A percentile compares a stretch with the other conserved stretches of the same genome.
phyloP scores from a whole-genome alignment of 2,113 vertebrate species.

The Siphamia tubifer region DNA sequence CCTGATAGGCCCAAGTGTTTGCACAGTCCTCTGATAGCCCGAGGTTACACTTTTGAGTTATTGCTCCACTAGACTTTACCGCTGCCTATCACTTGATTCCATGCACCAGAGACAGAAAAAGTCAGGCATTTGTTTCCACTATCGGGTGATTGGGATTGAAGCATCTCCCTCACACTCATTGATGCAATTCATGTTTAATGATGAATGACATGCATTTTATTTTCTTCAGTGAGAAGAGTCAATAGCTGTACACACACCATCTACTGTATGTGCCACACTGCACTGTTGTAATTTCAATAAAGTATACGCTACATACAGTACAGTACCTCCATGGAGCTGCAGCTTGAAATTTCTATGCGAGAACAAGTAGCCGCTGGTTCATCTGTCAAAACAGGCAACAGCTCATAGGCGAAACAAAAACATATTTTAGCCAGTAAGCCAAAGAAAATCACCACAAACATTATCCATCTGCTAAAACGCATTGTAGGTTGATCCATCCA shows the following conservation, averaged over 20 bases:
- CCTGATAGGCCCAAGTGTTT: constrained; percentile 39
- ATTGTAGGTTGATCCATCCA: constrained; percentile 56
- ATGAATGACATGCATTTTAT: background rate
- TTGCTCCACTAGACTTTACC: constrained; percentile 17
- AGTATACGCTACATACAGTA: too few species aligned
- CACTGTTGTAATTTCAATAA: too few species aligned
- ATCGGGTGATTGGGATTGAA: constrained; percentile 16
- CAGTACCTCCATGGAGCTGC: too few species aligned
- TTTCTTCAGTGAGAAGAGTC: constrained; percentile 8
- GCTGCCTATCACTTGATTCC: constrained; percentile 25
- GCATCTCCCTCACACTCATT: background rate
- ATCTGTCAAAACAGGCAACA: constrained; percentile 32
- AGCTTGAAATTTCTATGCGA: constrained; percentile 2
- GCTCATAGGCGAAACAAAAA: constrained; percentile 36
- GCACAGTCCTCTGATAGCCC: constrained; percentile 36
- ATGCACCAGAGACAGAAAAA: background rate
- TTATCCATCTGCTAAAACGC: constrained; percentile 67
- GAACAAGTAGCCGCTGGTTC: background rate
- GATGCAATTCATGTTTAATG: constrained; percentile 30
- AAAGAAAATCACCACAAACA: constrained; percentile 57
- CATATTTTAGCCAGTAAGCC: constrained; percentile 57
- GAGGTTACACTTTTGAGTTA: constrained; percentile 50
- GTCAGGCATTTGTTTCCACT: constrained; percentile 23
- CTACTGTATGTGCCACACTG: background rate
- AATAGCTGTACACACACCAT: background rate